Base-by-base conservation (phyloP, 1,140 invertebrate species). In the Mya arenaria region DNA sequence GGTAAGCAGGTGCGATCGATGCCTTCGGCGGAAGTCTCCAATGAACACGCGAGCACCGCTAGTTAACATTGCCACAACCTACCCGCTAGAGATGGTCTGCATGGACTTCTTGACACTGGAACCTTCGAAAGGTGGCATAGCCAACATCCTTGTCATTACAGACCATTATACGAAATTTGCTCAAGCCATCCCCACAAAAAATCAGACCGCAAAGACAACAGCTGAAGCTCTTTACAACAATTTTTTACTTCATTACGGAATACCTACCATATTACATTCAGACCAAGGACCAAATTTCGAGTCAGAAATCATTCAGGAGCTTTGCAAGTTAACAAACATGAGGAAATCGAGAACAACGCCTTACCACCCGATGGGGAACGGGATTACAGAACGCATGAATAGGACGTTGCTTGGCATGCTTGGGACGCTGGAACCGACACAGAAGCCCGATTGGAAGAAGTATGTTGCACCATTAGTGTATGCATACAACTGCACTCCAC, bases 151-250 rank as follows among this genome's bases (percentile, higher is more conserved):
- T 48, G 83, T 84, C 0, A 78, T 85, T 15, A 82, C 79, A 1
- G 79, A 82, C 34, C 84, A 82, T 32, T 84, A 63, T 39, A 84
- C 66, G 15, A 84, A 74, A 58, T 84, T 62, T 80, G 75, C 75
- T 15, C 4, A 80, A 25, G 84, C 84, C 10, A 60, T 85, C 5
- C 72, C 80, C 13, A 82, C 78, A 48, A 78, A 41, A 28, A 83
- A 83, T 68, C 84, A 85, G 44, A 63, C 55, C 36, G 84, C 84
- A 19, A 83, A 66, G 41, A 74, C 83, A 15, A 75, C 78, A 4
- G 63, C 68, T 2, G 68, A 82, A 65, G 69, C 62, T 6, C 17
- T 82, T 15, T 82, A 52, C 30, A 62, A 78, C 30, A 30, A 81
- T 10, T 66, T 85, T 32, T 63, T 85, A 30, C 39, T 72, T 17